Conservation (phyloP, 2,888 invertebrate genomes). For the Rhingia campestris region DNA sequence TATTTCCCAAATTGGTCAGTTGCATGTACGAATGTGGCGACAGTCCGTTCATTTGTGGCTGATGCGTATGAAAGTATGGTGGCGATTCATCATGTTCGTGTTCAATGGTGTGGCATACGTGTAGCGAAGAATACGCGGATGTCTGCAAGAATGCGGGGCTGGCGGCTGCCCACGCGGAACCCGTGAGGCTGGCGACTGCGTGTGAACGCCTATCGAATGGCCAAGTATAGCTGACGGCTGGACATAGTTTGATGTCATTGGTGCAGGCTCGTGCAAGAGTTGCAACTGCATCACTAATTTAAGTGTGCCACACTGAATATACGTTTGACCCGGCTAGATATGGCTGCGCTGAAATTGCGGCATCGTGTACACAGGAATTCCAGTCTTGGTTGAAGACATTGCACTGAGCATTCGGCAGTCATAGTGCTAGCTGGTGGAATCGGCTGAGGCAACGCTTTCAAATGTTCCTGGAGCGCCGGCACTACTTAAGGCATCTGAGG, state of each 20-base stretch:
- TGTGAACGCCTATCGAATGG: no score
- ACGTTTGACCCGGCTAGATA: not conserved
- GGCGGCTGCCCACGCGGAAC: no score
- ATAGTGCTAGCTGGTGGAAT: not conserved
- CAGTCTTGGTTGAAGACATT: constrained; percentile 4
- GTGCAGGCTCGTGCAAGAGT: not conserved
- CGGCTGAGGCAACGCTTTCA: constrained; percentile 1
- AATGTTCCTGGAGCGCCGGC: not conserved
- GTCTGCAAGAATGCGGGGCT: not conserved
- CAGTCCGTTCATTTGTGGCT: constrained; percentile 9
- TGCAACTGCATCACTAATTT: constrained; percentile 13
- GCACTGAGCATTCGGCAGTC: not conserved
- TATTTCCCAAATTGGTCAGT: constrained; percentile 3
- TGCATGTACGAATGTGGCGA: constrained; percentile 24
- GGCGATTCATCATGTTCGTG: not conserved
- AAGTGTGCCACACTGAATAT: constrained; percentile 4
- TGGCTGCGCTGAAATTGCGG: no score
- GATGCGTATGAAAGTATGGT: constrained; percentile 3
- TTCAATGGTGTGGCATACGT: not conserved
- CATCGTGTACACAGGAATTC: not conserved
- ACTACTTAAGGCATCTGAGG: constrained; percentile 8
- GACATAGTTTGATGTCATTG: not conserved
- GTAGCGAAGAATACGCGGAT: no score
- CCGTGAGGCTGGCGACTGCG: no score
- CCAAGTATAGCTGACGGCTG: not conserved